Percentiles rank a stretch among this genome's conserved stretches.
These are phyloP conservation scores for Myathropa florea DNA, from an alignment of 2,888 invertebrate genomes.

Conservation along the genomic window DNA sequence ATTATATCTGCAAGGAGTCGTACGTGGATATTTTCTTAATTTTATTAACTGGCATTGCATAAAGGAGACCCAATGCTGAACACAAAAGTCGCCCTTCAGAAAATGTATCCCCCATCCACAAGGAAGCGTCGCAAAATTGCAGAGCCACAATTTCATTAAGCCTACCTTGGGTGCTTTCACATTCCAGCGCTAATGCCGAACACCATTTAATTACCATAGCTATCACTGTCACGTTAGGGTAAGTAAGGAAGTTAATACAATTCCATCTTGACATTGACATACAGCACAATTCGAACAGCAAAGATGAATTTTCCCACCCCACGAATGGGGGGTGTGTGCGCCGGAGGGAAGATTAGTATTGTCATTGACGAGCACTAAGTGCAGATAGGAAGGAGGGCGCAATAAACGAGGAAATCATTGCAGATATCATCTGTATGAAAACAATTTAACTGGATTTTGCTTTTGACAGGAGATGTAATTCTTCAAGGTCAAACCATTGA, in stretches of 20 bases:
- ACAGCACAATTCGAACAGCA: neutral
- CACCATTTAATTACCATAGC: neutral
- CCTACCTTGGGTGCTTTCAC: neutral
- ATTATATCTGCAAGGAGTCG: neutral
- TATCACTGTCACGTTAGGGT: neutral
- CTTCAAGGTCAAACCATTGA: neutral
- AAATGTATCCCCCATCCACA: neutral
- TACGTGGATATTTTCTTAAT: neutral
- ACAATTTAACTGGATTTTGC: neutral
- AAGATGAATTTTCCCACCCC: neutral
- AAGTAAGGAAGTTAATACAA: neutral
- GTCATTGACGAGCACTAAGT: neutral
- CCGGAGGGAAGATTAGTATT: neutral
- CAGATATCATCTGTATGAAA: neutral
- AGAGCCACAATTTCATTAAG: conserved; percentile 14
- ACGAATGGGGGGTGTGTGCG: neutral
- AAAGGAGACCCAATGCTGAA: neutral
- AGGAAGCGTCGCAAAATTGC: neutral
- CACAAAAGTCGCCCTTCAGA: neutral
- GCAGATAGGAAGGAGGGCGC: neutral
- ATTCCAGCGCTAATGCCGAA: neutral
- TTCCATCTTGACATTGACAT: conserved; percentile 16
- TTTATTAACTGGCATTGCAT: neutral
- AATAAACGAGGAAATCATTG: neutral
- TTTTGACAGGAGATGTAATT: neutral